Evolutionary conservation across 2,888 invertebrate genomes (phyloP), one percentile per base, ranked within the genome.

Genomic region (Dasypogon diadema): DNA sequence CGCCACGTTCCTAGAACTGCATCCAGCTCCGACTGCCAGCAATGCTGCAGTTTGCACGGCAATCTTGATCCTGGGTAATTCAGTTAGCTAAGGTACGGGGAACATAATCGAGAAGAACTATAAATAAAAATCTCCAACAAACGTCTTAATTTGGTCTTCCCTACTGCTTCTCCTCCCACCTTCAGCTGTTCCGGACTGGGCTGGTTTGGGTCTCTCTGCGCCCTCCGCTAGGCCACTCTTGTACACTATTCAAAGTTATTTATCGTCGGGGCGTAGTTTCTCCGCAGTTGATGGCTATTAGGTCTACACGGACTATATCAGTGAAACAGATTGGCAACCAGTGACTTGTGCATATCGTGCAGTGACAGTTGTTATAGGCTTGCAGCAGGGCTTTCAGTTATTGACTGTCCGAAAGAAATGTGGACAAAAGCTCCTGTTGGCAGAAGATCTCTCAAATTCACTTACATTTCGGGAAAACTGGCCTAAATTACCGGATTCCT

Each of bases 101-200:
- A 42, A 21, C 22, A 55, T 54, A 30, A 56, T 42, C 30, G 56
- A 16, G 37, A 21, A 73, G 34, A 73, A 56, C 56, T 56, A 73
- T 73, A 73, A 73, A 73, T 73, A 56, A 73, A 56, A 73, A 56
- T 70, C 54, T 24, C 24, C 42, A 56, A 73, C 56, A 77, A 77
- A 77, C 77, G 75, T 75, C 77, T 77, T 77, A 77, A 77, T 77
- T 77, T 77, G 75, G 72, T 63, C 70, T 56, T 54, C 72, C 70
- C 72, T 58, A 74, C 74, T 76, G 37, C 73, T 74, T 74, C 58
- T 76, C 74, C 68, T 76, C 73, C 74, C 74, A 76, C 76, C 74
- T 74, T 18, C 12, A 70, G 18, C 54, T 10, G 21, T 18, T 30
- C 4, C 8, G 3, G 30, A 30, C 42, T 42, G 14, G 26, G 56